These are phyloP conservation scores for Sinhomidia bicolor DNA, from an alignment of 2,888 invertebrate genomes.

Conservation along the genomic window DNA sequence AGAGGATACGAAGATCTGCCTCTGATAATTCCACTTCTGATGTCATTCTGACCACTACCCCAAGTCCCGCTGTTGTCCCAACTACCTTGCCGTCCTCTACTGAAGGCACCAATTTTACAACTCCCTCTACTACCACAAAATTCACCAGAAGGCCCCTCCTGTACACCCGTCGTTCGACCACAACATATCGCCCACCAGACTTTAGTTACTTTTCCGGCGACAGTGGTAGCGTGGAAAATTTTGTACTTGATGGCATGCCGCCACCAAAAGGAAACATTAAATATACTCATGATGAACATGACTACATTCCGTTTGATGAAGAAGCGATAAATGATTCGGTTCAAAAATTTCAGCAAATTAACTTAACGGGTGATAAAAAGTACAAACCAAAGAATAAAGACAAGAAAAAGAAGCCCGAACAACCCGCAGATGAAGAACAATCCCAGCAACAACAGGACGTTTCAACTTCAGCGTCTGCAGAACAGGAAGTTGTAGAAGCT, in stretches of 20 bases:
- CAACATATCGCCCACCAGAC: slow-evolving; percentile 21
- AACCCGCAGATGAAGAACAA: not conserved
- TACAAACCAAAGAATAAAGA: slow-evolving; percentile 53
- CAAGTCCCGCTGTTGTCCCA: not conserved
- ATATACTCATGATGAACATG: not conserved
- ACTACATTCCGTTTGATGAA: slow-evolving; percentile 40
- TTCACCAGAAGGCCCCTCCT: slow-evolving; percentile 19
- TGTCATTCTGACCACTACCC: not conserved
- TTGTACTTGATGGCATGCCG: slow-evolving; percentile 26
- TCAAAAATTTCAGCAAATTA: slow-evolving; percentile 31
- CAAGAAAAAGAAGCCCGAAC: not conserved
- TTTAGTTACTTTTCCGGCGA: slow-evolving; percentile 20
- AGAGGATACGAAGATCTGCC: not conserved
- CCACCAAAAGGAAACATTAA: not conserved
- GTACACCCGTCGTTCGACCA: slow-evolving; percentile 24
- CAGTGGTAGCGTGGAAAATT: slow-evolving; percentile 26
- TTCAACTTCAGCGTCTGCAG: no score
- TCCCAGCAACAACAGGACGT: not conserved
- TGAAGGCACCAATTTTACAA: not conserved
- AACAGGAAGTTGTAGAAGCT: no score
- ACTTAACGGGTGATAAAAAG: not conserved
- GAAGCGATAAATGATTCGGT: slow-evolving; percentile 55
- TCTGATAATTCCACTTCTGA: slow-evolving; percentile 17
- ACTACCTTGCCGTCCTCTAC: not conserved
- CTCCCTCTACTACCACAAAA: not conserved